Conservation (phyloP, 2,797 vertebrate genomes). For the Acropternis orthonyx region DNA sequence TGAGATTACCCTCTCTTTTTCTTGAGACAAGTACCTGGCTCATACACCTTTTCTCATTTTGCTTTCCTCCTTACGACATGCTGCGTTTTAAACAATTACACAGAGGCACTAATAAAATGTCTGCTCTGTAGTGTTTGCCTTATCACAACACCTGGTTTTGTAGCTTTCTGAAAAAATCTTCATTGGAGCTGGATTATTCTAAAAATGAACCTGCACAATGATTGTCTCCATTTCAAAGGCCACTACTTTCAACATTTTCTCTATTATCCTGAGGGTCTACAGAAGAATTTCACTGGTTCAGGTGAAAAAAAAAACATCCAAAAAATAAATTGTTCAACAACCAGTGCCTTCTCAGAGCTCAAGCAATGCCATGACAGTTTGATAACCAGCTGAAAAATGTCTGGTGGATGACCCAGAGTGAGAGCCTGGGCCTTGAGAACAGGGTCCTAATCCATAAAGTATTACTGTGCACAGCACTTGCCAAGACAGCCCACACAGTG, state of each 20-base stretch:
- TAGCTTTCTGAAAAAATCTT: background rate
- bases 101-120: background rate
- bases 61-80: background rate
- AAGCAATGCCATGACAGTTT: background rate
- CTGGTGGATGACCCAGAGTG: background rate
- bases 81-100: background rate
- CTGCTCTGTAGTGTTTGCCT: background rate
- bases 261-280: background rate
- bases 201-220: background rate
- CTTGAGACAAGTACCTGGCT: background rate
- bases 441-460: constrained; percentile 2
- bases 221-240: background rate
- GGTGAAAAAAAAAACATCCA: background rate
- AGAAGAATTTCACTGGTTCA: background rate
- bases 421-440: background rate
- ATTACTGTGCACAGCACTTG: background rate
- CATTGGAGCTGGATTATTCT: background rate
- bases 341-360: background rate
- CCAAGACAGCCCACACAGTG: constrained; percentile 34
- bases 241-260: background rate
- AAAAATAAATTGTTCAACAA: background rate
- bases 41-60: background rate
- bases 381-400: background rate
- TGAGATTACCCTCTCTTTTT: background rate
- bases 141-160: background rate